Percentiles rank a stretch among this genome's conserved stretches.
These are phyloP conservation scores for Ardeotis arabs DNA, from an alignment of 2,113 vertebrate species.

Conservation along the genomic window DNA sequence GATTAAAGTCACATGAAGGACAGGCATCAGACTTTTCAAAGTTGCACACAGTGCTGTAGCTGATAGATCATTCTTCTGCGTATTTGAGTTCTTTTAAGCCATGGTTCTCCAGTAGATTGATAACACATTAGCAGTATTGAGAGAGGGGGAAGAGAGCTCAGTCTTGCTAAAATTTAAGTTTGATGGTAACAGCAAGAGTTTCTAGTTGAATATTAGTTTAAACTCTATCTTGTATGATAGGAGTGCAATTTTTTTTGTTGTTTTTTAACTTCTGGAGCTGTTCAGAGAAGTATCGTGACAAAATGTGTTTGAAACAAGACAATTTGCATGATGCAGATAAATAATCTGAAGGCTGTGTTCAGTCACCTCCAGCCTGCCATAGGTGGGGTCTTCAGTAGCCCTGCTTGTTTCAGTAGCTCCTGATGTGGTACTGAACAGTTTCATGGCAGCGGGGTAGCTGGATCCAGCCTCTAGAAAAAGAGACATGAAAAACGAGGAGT, in stretches of 20 bases:
- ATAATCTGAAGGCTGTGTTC: not conserved
- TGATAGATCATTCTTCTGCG: rapidly evolving
- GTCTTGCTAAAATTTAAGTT: too few relatives aligned
- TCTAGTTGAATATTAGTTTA: not conserved
- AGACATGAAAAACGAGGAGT: not conserved
- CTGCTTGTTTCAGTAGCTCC: not conserved
- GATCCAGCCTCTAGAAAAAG: not conserved
- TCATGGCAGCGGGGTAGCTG: not conserved
- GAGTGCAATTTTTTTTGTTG: not conserved
- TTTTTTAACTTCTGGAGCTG: not conserved
- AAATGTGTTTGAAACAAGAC: not conserved
- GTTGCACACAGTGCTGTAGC: not conserved
- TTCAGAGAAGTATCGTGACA: rapidly evolving
- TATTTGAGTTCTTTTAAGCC: not conserved
- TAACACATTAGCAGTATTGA: not conserved
- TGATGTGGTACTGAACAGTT: not conserved
- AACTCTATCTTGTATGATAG: rapidly evolving
- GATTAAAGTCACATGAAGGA: not conserved
- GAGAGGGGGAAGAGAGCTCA: not conserved
- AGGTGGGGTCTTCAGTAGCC: not conserved
- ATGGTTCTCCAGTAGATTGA: rapidly evolving
- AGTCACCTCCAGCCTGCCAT: not conserved
- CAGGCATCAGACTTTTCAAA: not conserved
- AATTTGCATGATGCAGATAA: not conserved
- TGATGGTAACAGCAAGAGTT: not conserved